phyloP scores from a whole-genome alignment of 2,888 invertebrate genomes.

The Leptinotarsa tumamoca region DNA sequence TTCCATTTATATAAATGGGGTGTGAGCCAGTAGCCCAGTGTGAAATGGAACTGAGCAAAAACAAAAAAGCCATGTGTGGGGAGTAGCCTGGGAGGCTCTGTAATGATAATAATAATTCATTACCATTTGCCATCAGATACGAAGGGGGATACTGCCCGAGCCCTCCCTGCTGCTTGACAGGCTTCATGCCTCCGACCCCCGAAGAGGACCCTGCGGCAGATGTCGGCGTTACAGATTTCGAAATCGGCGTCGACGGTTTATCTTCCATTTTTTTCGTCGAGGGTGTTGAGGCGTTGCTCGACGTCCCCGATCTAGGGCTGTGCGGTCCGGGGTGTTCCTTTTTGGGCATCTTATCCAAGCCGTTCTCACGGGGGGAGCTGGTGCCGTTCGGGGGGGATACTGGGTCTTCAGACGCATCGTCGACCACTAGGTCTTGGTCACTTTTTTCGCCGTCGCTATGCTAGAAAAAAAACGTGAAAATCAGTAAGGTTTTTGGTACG shows the following conservation, averaged over 20 bases:
- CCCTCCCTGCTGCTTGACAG: conserved; percentile 68
- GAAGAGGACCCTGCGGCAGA: conserved; percentile 69
- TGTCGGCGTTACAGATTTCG: conserved; percentile 90
- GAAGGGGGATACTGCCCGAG: conserved; percentile 75
- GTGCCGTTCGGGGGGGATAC: conserved; percentile 88
- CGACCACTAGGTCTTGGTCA: conserved; percentile 94
- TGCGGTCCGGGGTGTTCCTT: conserved; percentile 81
- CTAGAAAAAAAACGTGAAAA: conserved; percentile 61
- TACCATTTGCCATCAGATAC: conserved; percentile 69
- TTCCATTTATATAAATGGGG: too few species aligned
- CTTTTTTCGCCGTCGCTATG: conserved; percentile 88
- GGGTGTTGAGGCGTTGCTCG: conserved; percentile 91
- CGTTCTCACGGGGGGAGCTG: conserved; percentile 90
- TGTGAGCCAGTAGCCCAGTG: too few species aligned
- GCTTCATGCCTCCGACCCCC: conserved; percentile 69
- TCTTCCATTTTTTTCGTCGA: conserved; percentile 89
- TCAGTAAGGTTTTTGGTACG: not conserved
- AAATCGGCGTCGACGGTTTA: conserved; percentile 91
- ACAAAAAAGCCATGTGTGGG: too few species aligned
- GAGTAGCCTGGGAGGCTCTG: too few species aligned
- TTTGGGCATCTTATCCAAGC: conserved; percentile 83
- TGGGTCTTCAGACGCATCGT: conserved; percentile 93
- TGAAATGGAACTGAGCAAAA: too few species aligned
- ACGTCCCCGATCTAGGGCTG: conserved; percentile 85
- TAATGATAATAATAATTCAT: conserved; percentile 21